Base-by-base conservation (phyloP, 2,113 vertebrate genomes). In the Psilopsiagon aymara region DNA sequence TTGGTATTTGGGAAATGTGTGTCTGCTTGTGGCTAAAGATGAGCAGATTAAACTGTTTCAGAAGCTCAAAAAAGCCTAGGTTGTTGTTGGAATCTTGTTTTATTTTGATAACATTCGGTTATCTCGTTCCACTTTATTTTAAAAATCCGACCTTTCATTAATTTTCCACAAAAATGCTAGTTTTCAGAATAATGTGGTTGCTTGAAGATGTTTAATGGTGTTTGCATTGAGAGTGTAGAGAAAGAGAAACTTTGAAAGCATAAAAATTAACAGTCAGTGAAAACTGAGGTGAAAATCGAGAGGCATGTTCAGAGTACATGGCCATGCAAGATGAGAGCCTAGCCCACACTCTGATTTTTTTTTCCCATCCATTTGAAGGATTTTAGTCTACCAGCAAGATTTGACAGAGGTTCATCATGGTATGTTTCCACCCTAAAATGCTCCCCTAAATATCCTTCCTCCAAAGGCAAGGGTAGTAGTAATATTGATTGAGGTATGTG, bases 281-380 rank as follows among this genome's bases (percentile, higher is more conserved):
- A 53, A 86, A 80, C 3, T 0, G 3, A 91, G 14, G 15, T 75
- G 37, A 49, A 82, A 86, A 23, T 35, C 41, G 37, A 62, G 24
- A 37, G 15, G 10, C n/a, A 33, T 1, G 25, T 78, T 76, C 7
- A 44, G 44, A 60, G 11, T 1, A 1, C 8, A 2, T 15, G 35
- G 27, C 31, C 14, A 11, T 29, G 29, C 1, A 8, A 64, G 29
- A 35, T 46, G 33, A 27, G 7, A 89, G 39, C 15, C 44, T 27
- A 49, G 51, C 39, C 27, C 29, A 37, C 29, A 16, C 2, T 15
- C 25, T 20, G 49, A 39, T 24, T 35, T 33, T 67, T 67, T 62
- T 35, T 68, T 80, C 24, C 27, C 8, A 39, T n/a, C 9, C 14
- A 17, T 66, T 43, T 52, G 37, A 60, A 69, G 33, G 15, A 39